Percentiles rank a stretch among this genome's conserved stretches.
Evolutionary conservation across 2,888 invertebrate genomes (phyloP).

Genomic region (Leptothorax acervorum): DNA sequence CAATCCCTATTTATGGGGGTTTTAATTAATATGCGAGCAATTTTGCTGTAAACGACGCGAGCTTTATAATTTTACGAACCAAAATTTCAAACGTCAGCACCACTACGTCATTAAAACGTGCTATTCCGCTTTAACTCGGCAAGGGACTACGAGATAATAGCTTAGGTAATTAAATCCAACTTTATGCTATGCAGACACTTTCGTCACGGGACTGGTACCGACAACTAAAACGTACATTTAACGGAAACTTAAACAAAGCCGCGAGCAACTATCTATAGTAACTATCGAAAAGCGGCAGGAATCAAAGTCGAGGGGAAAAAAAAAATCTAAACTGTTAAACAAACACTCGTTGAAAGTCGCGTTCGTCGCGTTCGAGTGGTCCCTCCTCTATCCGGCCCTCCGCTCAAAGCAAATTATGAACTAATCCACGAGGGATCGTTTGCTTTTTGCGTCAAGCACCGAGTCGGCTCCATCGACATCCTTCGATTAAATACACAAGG

Average conservation of each 20-base stretch:
- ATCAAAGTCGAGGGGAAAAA: slow-evolving; percentile 14
- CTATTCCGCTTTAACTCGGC: slow-evolving; percentile 20
- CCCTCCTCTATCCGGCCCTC: slow-evolving; percentile 45
- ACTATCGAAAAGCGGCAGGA: slow-evolving; percentile 10
- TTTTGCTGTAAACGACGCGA: slow-evolving; percentile 71
- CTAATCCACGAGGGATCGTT: slow-evolving; percentile 70
- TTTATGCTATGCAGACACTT: slow-evolving; percentile 26
- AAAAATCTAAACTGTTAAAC: slow-evolving; percentile 43
- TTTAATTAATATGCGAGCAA: slow-evolving; percentile 76
- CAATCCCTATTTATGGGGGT: slow-evolving; percentile 74
- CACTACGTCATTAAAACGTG: slow-evolving; percentile 33
- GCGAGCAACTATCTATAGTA: background rate
- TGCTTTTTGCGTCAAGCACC: slow-evolving; percentile 59
- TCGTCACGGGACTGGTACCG: slow-evolving; percentile 6
- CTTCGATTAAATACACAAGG: slow-evolving; percentile 83
- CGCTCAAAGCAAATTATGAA: slow-evolving; percentile 69
- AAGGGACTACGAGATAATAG: slow-evolving; percentile 31
- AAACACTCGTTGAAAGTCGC: slow-evolving; percentile 41
- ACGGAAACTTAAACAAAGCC: slow-evolving; percentile 10
- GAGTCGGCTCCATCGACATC: slow-evolving; percentile 57
- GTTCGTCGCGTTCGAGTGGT: slow-evolving; percentile 17
- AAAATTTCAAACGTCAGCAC: slow-evolving; percentile 53
- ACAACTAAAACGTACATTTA: background rate
- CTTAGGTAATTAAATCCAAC: slow-evolving; percentile 21
- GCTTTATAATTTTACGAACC: slow-evolving; percentile 81